Evolutionary conservation across 2,888 invertebrate genomes (phyloP).

Genomic region (Oegoconia quadripuncta): DNA sequence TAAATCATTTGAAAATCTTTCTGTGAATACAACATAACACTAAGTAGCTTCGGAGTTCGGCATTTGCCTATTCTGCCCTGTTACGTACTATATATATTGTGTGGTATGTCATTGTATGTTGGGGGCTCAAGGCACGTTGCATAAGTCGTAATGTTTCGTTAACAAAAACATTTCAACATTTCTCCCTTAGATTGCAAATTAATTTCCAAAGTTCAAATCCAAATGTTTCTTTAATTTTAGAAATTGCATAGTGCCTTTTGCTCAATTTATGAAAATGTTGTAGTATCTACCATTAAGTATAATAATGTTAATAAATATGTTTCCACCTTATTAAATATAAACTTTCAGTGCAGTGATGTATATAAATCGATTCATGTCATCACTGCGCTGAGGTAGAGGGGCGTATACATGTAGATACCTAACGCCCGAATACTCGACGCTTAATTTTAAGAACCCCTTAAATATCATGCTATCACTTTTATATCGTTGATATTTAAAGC

Average conservation of each 20-base stretch:
- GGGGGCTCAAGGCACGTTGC: conserved; percentile 70
- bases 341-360: conserved; percentile 33
- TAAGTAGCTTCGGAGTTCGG: no score
- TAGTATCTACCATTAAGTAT: conserved; percentile 48
- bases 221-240: conserved; percentile 57
- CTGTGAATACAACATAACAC: background rate
- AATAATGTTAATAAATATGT: conserved; percentile 41
- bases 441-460: no score
- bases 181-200: conserved; percentile 34
- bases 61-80: background rate
- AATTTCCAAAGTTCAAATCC: conserved; percentile 50
- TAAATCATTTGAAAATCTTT: no score
- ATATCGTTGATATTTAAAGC: no score
- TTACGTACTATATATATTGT: background rate
- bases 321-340: conserved; percentile 32
- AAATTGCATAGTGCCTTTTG: conserved; percentile 74
- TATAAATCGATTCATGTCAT: conserved; percentile 17
- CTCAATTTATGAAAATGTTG: conserved; percentile 61
- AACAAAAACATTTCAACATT: conserved; percentile 26
- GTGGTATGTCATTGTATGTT: conserved; percentile 26
- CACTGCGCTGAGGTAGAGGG: conserved; percentile 27
- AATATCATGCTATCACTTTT: no score
- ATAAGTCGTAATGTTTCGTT: conserved; percentile 40
- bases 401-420: conserved; percentile 11
- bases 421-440: no score